Evolutionary conservation across 2,888 invertebrate genomes (phyloP), one percentile per base, ranked within the genome.

Genomic region (Gryllus longicercus): DNA sequence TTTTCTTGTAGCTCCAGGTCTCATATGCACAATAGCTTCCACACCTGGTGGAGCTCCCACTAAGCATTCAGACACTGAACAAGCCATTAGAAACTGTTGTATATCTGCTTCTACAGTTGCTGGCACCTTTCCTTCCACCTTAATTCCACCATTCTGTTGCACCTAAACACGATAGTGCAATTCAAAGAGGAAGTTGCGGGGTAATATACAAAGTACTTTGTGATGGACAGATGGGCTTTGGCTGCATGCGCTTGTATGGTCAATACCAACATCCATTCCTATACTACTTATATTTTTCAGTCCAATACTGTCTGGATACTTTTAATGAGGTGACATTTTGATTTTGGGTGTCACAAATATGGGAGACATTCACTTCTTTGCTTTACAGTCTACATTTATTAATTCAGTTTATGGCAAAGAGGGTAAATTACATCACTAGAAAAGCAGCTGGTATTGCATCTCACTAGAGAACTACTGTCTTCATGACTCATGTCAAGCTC

Each of bases 51-150:
- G 25, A 11, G 18, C 77, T 18, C 18, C 50, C 10, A 11, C 49
- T 8, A 50, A 49, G 51, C 80, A 81, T 51, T 82, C 82, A 49
- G 80, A 80, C 51, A 81, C 79, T 10, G 80, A 78, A 75, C 81
- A 81, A 4, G 80, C 81, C 11, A 79, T 75, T 14, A 81, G 63
- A 51, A 82, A 81, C 10, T 76, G 63, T 8, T 77, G 80, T 16
- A 80, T 38, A 74, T 82, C 82, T 18, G n/a, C 79, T 11, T 74
- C 80, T 14, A 81, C 25, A 18, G 18, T 50, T 11, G 50, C 77
- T 49, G 79, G 51, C 2, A 81, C 79, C n/a, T 74, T 78, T 3
- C 50, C 50, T 18, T 50, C 78, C 25, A 78, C 79, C n/a, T 18
- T 75, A 11, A 82, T 21, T 16, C 77, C 74, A 1, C 81, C 79